phyloP scores from a whole-genome alignment of 2,113 vertebrate genomes.

The Zosterops lateralis region DNA sequence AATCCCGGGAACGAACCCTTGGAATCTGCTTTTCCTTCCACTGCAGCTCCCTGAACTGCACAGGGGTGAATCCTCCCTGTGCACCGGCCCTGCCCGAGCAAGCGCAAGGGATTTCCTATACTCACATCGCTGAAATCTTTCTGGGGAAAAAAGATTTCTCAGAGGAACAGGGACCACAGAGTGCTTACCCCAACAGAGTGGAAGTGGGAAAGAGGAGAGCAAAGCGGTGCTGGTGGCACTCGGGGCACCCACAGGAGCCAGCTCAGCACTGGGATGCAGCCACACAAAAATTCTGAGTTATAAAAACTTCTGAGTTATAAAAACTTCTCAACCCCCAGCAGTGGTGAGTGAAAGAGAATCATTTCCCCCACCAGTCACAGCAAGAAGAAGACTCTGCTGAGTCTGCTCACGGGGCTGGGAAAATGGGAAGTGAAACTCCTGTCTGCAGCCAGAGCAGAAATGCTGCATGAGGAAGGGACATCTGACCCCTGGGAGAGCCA shows the following conservation, averaged over 20 bases:
- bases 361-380: background rate
- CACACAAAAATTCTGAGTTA: accelerated
- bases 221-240: background rate
- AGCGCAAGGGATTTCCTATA: accelerated
- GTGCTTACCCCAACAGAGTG: background rate
- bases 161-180: accelerated
- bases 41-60: accelerated
- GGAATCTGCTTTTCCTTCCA: background rate
- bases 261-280: accelerated
- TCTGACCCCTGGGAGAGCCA: background rate
- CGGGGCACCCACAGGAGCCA: background rate
- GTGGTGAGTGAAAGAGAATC: background rate
- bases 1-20: accelerated
- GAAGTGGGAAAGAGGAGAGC: background rate
- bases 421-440: background rate
- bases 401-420: background rate
- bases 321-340: background rate
- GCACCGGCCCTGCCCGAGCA: background rate
- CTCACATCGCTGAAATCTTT: accelerated
- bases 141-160: accelerated
- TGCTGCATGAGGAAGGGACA: accelerated
- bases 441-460: background rate
- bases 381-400: background rate
- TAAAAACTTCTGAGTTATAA: accelerated
- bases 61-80: accelerated